Base-by-base conservation (phyloP, 2,888 invertebrate genomes). In the Magallana nippona region DNA sequence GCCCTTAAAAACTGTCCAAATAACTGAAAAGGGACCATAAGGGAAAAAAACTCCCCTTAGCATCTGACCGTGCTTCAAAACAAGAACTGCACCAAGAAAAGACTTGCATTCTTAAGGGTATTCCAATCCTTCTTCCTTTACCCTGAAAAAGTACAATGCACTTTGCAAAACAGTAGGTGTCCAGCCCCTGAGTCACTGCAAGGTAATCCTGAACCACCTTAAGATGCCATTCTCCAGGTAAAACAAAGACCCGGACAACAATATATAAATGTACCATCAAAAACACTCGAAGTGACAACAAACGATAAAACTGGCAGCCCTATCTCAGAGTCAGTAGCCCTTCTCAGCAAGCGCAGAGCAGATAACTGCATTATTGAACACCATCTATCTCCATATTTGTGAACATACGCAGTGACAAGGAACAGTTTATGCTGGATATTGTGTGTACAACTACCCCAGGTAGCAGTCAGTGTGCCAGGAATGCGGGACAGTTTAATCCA, bases 141-240 rank as follows among this genome's bases (percentile, higher is more conserved):
- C 44, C 60, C 60, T 15, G 19, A 63, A 63, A 63, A 63, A 22
- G 13, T 13, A 27, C 32, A 32, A 22, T 71, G 15, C 32, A 71
- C 71, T 71, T 71, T 15, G 15, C 27, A 71, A 71, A 71, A 71
- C 71, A 71, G 71, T 71, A 71, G 71, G 71, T 71, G 71, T 71
- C 27, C 71, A 27, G 27, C 22, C 71, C 22, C 15, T 71, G 71
- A 71, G 71, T 71, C 71, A 71, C 22, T 22, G 27, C 22, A 22
- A 71, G 71, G 32, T 32, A 71, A 71, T 15, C 27, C 32, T 22
- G 32, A 71, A 71, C 22, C 71, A 71, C 71, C 71, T 27, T n/a
- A n/a, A 22, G 71, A 32, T 32, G 71, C 71, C 71, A 71, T 71
- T 71, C 44, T 44, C 71, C 71, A 15, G 32, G 71, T 22, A 71